Evolutionary conservation across 2,888 invertebrate species (phyloP).

Genomic region (Tryphoninae sp.): DNA sequence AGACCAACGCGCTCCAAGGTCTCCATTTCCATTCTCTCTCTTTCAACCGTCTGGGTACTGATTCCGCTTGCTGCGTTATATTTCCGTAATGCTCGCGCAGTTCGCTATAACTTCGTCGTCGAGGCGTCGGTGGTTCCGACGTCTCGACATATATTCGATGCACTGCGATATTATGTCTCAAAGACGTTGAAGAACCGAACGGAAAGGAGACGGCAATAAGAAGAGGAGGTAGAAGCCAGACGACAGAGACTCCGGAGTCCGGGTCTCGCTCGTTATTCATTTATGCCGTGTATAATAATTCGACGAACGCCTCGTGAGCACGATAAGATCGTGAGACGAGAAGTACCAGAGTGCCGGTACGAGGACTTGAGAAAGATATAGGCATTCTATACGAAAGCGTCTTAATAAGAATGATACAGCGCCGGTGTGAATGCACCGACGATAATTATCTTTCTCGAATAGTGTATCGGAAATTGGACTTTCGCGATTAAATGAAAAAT

Average conservation of each 20-base stretch:
- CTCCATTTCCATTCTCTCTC: slow-evolving; percentile 50
- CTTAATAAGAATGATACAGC: slow-evolving; percentile 23
- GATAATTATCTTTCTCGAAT: slow-evolving; percentile 28
- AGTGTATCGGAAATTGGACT: slow-evolving; percentile 32
- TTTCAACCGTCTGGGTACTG: slow-evolving; percentile 24
- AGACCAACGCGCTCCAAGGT: slow-evolving; percentile 38
- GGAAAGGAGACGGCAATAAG: slow-evolving; percentile 34
- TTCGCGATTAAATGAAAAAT: slow-evolving; percentile 30
- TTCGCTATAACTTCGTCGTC: slow-evolving; percentile 46
- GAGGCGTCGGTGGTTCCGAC: slow-evolving; percentile 46
- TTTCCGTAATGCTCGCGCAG: slow-evolving; percentile 64
- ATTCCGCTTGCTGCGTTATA: slow-evolving; percentile 55
- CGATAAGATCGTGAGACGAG: slow-evolving; percentile 60
- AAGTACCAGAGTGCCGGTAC: slow-evolving; percentile 39
- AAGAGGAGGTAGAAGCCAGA: slow-evolving; percentile 38
- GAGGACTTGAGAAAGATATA: slow-evolving; percentile 35
- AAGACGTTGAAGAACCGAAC: slow-evolving; percentile 43
- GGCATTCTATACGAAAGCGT: slow-evolving; percentile 24
- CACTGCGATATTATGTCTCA: slow-evolving; percentile 53
- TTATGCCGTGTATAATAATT: slow-evolving; percentile 61
- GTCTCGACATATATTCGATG: slow-evolving; percentile 56
- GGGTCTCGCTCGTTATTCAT: slow-evolving; percentile 60
- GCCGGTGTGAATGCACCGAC: slow-evolving; percentile 38
- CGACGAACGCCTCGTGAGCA: slow-evolving; percentile 37
- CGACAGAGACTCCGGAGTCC: slow-evolving; percentile 34